Base-by-base conservation (phyloP, 2,113 vertebrate species). In the Colius striatus region DNA sequence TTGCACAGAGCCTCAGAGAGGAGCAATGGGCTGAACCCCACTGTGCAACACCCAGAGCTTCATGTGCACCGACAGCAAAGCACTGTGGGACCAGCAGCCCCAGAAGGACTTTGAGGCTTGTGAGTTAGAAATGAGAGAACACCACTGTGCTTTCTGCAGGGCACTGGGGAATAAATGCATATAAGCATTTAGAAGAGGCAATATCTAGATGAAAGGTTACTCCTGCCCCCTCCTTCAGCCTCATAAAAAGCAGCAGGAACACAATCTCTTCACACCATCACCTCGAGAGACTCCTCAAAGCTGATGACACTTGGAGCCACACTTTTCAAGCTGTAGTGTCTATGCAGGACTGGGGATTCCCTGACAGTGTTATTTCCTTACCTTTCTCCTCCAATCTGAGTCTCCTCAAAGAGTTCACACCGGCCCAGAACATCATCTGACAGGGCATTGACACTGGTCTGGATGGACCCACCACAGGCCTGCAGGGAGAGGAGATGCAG, bases 391-490 rank as follows among this genome's bases (percentile, higher is more conserved):
- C 99, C 99, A 76, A 99, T 98, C 97, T 99, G 99, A 29, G 98
- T 97, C 96, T 99, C 99, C 96, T 99, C 99, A 23, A 99, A 99
- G 27, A 99, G 85, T 19, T 98, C 98, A 11, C 99, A 99, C 75
- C n/a, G 89, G n/a, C 99, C 99, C 91, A 99, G 97, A 17, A 99
- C 99, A 10, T 99, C 98, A 1, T 98, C 94, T 0, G 98, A 97
- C 87, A 99, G 84, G 34, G 98, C 90, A 11, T 98, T 97, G 17
- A 99, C 99, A 26, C 99, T 99, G 3, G 99, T 99, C 98, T 99
- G 99, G 95, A 99, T 99, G 78, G 99, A 99, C 75, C 99, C 99
- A 1, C 99, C 99, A 1, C 99, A 99, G 55, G 99, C 99, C 99
- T 99, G 94, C 36, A 54, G 2, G 5, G 47, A 75, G 43, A 20